These are phyloP conservation scores for Lampropteryx suffumata DNA, from an alignment of 2,888 invertebrate genomes.

Conservation along the genomic window DNA sequence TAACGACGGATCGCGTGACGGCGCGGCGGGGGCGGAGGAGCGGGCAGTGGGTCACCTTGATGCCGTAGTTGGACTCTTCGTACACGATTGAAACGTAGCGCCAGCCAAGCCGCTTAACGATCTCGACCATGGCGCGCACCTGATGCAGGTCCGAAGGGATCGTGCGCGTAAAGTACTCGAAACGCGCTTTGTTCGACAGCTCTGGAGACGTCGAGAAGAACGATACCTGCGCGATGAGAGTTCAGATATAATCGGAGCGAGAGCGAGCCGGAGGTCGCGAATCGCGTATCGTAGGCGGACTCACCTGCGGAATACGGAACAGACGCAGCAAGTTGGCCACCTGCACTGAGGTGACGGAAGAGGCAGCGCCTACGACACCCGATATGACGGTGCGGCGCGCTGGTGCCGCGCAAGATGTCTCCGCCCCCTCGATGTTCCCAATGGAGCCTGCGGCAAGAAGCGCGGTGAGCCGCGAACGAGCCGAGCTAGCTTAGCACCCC, in stretches of 20 bases:
- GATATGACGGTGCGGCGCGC: conserved; percentile 79
- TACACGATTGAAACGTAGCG: conserved; percentile 97
- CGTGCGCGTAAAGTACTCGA: conserved; percentile 96
- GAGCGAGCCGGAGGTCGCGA: too few species aligned
- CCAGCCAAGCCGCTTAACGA: conserved; percentile 93
- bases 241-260: too few species aligned
- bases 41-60: conserved; percentile 94
- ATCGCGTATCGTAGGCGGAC: too few species aligned
- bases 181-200: conserved; percentile 95
- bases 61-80: conserved; percentile 97
- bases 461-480: too few species aligned
- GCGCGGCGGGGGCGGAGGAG: conserved; percentile 85
- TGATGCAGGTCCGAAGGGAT: conserved; percentile 98
- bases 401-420: conserved; percentile 92
- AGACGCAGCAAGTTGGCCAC: conserved; percentile 93
- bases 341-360: conserved; percentile 97
- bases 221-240: conserved; percentile 87
- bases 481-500: too few species aligned
- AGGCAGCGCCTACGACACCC: conserved; percentile 78
- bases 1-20: too few species aligned
- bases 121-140: conserved; percentile 97
- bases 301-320: conserved; percentile 92
- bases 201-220: conserved; percentile 98
- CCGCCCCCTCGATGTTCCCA: conserved; percentile 94
- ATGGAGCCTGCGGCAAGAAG: conserved; percentile 88